Percentiles rank a stretch among this genome's conserved stretches.
These are phyloP conservation scores for Orchestes rusci DNA, from an alignment of 2,888 invertebrate genomes.

Conservation along the genomic window DNA sequence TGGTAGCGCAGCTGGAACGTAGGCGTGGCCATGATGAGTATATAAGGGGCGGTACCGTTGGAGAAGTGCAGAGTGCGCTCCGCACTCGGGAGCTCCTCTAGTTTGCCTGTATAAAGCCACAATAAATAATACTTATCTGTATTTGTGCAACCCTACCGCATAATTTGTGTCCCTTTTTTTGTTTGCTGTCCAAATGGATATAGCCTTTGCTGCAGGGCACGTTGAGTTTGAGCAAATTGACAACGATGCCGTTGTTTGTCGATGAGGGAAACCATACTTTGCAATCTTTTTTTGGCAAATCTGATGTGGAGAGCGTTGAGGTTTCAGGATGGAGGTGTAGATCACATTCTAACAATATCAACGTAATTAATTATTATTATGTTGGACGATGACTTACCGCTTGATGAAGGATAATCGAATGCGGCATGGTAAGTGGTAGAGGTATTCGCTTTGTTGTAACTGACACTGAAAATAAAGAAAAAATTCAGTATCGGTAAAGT, in stretches of 20 bases:
- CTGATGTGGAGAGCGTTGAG: constrained; percentile 47
- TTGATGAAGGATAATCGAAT: no score
- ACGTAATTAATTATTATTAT: no score
- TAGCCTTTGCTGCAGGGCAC: constrained; percentile 58
- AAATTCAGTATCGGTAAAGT: no score
- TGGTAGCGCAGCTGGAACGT: constrained; percentile 61
- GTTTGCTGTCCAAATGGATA: constrained; percentile 50
- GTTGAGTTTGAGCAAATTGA: constrained; percentile 61
- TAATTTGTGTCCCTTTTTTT: constrained; percentile 41
- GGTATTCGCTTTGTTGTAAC: no score
- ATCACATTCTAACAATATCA: constrained; percentile 58
- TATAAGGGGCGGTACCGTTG: constrained; percentile 38
- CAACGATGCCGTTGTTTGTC: constrained; percentile 51
- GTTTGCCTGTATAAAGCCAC: constrained; percentile 51
- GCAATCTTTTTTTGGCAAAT: constrained; percentile 51
- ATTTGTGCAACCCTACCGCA: no score
- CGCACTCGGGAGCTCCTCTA: constrained; percentile 56
- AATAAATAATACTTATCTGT: no score
- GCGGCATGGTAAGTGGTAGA: no score
- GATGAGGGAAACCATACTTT: constrained; percentile 48
- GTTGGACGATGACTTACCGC: no score
- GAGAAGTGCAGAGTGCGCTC: constrained; percentile 55
- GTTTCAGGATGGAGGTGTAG: constrained; percentile 47
- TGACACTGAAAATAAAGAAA: no score
- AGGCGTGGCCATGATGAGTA: constrained; percentile 56